Percentiles rank a stretch among this genome's conserved stretches.
Evolutionary conservation across 2,797 vertebrate species (phyloP).

Genomic region (Sebastes vulpes): DNA sequence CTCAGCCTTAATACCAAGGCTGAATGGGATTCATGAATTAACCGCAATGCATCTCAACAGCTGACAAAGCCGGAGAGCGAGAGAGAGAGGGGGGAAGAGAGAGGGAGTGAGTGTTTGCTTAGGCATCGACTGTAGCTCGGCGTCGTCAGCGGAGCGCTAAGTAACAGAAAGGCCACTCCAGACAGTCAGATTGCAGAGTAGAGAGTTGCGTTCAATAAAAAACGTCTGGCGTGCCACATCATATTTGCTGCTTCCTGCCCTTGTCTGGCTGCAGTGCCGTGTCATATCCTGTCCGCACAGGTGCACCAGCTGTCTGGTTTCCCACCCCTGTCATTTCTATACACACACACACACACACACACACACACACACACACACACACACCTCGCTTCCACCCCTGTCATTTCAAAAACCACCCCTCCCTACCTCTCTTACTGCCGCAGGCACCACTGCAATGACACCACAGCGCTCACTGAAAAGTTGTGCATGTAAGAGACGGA

Average conservation of each 20-base stretch:
- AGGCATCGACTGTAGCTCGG: slow-evolving; percentile 19
- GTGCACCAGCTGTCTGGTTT: slow-evolving; percentile 75
- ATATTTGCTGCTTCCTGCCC: slow-evolving; percentile 71
- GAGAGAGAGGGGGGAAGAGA: neutral
- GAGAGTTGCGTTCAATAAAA: slow-evolving; percentile 62
- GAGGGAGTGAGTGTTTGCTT: slow-evolving; percentile 26
- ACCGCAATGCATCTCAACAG: slow-evolving; percentile 62
- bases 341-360: slow-evolving; percentile 28
- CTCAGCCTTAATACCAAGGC: slow-evolving; percentile 56
- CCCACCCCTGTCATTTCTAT: slow-evolving; percentile 56
- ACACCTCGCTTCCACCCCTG: slow-evolving; percentile 43
- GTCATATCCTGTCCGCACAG: slow-evolving; percentile 80
- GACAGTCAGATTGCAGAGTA: slow-evolving; percentile 67
- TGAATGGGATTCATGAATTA: slow-evolving; percentile 70
- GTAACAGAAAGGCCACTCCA: slow-evolving; percentile 62
- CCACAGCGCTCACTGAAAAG: slow-evolving; percentile 49
- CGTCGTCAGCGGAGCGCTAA: slow-evolving; percentile 47
- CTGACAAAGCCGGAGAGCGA: slow-evolving; percentile 50
- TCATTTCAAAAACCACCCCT: slow-evolving; percentile 62
- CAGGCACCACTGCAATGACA: slow-evolving; percentile 79
- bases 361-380: slow-evolving; percentile 24
- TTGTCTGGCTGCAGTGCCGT: slow-evolving; percentile 68
- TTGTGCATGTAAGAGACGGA: slow-evolving; percentile 27
- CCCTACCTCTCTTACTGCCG: slow-evolving; percentile 59
- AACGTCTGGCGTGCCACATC: slow-evolving; percentile 63